A percentile compares a stretch with the other conserved stretches of the same genome.
Evolutionary conservation across 2,113 vertebrate genomes (phyloP).

Genomic region (Equus quagga): DNA sequence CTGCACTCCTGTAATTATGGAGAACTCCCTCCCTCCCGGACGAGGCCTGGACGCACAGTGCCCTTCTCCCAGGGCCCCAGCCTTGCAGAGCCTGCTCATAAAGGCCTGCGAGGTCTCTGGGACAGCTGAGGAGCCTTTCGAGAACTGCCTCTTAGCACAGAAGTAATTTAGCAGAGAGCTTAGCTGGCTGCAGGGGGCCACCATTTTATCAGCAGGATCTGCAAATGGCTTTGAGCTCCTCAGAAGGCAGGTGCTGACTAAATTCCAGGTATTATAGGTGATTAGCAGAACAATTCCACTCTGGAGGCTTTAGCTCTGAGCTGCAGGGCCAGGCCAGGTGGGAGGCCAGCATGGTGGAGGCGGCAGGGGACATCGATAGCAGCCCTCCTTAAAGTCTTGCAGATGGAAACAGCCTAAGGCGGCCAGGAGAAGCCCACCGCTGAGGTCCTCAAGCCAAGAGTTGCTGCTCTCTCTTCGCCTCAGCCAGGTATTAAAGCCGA

Average conservation of each 20-base stretch:
- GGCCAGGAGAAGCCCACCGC: background rate
- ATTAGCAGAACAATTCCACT: background rate
- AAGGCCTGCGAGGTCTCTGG: background rate
- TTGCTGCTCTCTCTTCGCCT: background rate
- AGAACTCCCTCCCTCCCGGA: background rate
- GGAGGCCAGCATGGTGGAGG: background rate
- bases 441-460: background rate
- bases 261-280: background rate
- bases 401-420: background rate
- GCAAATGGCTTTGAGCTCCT: slow-evolving; percentile 16
- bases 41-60: background rate
- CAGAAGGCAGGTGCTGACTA: background rate
- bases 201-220: slow-evolving; percentile 32
- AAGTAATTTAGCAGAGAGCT: slow-evolving; percentile 17
- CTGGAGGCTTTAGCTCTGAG: background rate
- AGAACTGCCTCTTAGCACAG: background rate
- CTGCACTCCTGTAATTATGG: fast-evolving
- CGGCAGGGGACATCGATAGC: fast-evolving
- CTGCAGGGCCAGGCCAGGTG: background rate
- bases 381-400: background rate
- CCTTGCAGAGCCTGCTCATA: background rate
- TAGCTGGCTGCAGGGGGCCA: background rate
- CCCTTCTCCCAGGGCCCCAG: background rate
- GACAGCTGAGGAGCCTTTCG: background rate
- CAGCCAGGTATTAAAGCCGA: background rate